Evolutionary conservation across 92 coral and sea anemone species (phyloP).

Genomic region (Virgularia gustaviana): DNA sequence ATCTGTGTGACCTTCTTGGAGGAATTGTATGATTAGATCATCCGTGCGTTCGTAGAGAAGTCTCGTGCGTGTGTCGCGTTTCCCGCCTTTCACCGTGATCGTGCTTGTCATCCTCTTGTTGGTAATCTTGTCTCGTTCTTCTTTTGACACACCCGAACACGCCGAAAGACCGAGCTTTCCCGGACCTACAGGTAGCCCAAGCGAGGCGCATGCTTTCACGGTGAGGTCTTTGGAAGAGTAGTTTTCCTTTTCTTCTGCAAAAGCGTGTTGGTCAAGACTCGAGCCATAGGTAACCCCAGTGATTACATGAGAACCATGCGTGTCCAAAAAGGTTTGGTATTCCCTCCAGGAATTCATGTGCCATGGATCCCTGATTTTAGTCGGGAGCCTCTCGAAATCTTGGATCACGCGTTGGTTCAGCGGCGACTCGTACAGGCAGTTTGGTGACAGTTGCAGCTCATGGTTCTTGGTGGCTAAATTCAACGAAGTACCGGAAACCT

Average conservation of each 20-base stretch:
- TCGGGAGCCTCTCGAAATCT: conserved; percentile 33
- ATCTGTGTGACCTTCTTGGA: conserved; percentile 23
- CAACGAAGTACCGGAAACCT: conserved; percentile 44
- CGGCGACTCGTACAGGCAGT: conserved; percentile 46
- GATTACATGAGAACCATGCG: conserved; percentile 61
- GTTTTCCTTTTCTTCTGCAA: conserved; percentile 21
- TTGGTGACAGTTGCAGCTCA: conserved; percentile 41
- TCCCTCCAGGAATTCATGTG: conserved; percentile 38
- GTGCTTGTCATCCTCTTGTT: conserved; percentile 18
- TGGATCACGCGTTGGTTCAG: conserved; percentile 15
- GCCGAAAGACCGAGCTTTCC: conserved; percentile 40
- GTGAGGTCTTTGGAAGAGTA: conserved; percentile 51
- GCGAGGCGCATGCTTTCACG: conserved; percentile 55
- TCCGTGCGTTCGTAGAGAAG: conserved; percentile 6
- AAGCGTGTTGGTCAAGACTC: conserved; percentile 61
- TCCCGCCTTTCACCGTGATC: conserved; percentile 37
- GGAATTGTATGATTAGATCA: conserved; percentile 25
- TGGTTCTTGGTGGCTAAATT: conserved; percentile 31
- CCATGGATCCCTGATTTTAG: conserved; percentile 33
- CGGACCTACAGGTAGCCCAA: conserved; percentile 33
- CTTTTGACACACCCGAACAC: conserved; percentile 48
- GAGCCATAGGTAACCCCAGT: conserved; percentile 43
- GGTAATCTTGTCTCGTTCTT: conserved; percentile 31
- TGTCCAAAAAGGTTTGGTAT: conserved; percentile 47
- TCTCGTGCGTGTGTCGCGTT: conserved; percentile 6